phyloP scores from a whole-genome alignment of 2,888 invertebrate genomes.

The Exephanes ischioxanthus region DNA sequence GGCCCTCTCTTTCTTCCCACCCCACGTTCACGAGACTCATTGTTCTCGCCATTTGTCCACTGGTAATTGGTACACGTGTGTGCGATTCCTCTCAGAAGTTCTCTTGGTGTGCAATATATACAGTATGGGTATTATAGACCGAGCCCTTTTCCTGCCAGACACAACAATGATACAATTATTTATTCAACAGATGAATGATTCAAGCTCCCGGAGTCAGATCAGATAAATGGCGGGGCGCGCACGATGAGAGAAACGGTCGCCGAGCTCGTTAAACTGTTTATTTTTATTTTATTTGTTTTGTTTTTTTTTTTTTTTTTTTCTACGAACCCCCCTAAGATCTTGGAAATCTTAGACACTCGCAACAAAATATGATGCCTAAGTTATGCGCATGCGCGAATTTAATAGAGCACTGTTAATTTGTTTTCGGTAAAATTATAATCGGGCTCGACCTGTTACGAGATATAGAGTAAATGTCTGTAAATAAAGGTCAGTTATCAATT shows the following conservation, averaged over 20 bases:
- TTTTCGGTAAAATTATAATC: background rate
- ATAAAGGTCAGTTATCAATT: background rate
- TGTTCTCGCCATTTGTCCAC: conserved; percentile 60
- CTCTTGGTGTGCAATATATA: conserved; percentile 21
- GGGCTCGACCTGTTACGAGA: background rate
- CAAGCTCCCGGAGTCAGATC: background rate
- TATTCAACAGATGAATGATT: conserved; percentile 16
- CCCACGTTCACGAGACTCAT: conserved; percentile 37
- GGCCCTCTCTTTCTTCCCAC: conserved; percentile 40
- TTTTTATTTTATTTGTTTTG: background rate
- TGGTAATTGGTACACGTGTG: conserved; percentile 39
- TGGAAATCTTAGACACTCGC: background rate
- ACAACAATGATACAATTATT: conserved; percentile 41
- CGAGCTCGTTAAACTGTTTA: background rate
- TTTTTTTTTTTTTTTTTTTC: background rate
- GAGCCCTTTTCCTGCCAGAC: conserved; percentile 47
- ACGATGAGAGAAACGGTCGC: background rate
- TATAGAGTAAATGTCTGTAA: background rate
- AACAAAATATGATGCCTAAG: background rate
- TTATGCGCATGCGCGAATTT: background rate
- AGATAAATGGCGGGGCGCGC: background rate
- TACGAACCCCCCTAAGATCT: background rate
- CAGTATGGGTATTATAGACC: background rate
- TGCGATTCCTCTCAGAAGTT: conserved; percentile 32
- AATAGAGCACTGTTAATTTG: background rate